Conservation (phyloP, 2,113 vertebrate genomes). For the Burhinus bistriatus region DNA sequence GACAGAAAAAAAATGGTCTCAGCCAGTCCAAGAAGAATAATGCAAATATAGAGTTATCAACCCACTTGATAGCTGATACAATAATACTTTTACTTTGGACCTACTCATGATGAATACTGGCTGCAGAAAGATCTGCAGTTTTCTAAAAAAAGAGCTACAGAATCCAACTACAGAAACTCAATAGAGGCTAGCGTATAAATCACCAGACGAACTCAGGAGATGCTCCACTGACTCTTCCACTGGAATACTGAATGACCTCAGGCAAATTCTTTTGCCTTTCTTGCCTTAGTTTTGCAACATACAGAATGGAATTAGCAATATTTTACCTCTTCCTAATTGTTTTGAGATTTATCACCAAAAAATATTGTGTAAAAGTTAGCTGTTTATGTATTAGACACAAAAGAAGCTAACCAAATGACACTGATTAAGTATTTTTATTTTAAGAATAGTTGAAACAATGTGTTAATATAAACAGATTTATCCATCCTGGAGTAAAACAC, state of each 20-base stretch:
- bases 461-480: neutral
- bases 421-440: neutral
- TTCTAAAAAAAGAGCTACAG: constrained; percentile 30
- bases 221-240: constrained; percentile 1
- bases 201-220: neutral
- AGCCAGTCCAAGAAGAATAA: neutral
- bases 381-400: neutral
- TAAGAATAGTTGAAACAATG: neutral
- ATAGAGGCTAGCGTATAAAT: neutral
- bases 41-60: constrained; percentile 7
- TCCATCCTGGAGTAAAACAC: neutral
- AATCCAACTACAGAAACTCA: constrained; percentile 19
- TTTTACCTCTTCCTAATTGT: neutral
- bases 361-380: neutral
- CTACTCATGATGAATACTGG: neutral
- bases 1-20: neutral
- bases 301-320: neutral
- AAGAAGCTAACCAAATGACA: neutral
- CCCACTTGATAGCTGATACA: constrained; percentile 4
- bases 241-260: neutral
- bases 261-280: neutral
- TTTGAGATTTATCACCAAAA: neutral
- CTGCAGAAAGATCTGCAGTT: constrained; percentile 17
- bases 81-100: constrained; percentile 13
- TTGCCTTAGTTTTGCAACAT: neutral